Evolutionary conservation across 2,113 vertebrate species (phyloP).

Genomic region (Corythornis madagascariensis): DNA sequence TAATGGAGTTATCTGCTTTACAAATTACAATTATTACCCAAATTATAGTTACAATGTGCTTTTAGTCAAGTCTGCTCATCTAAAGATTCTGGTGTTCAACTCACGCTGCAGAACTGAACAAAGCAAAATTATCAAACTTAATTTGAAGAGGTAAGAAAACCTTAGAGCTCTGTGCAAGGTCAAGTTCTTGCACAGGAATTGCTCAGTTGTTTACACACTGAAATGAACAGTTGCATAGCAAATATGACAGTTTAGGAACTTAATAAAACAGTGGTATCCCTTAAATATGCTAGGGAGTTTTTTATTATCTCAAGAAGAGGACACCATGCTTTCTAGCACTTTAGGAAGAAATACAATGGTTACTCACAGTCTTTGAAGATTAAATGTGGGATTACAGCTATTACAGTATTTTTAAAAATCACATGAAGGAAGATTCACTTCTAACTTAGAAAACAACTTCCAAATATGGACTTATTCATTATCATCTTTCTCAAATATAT

Average conservation of each 20-base stretch:
- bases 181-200: background rate
- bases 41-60: background rate
- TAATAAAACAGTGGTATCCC: background rate
- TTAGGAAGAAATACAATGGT: background rate
- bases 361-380: background rate
- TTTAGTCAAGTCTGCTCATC: background rate
- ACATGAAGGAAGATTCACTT: background rate
- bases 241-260: background rate
- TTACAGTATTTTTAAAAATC: background rate
- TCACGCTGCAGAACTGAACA: background rate
- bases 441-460: background rate
- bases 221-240: background rate
- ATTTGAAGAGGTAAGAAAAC: background rate
- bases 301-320: background rate
- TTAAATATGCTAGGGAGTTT: background rate
- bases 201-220: background rate
- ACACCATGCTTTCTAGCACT: background rate
- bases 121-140: conserved; percentile 11
- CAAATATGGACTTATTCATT: background rate
- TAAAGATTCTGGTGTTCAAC: background rate
- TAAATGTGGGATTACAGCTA: background rate
- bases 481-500: background rate
- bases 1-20: background rate
- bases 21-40: conserved; percentile 44
- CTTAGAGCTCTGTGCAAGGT: background rate